Evolutionary conservation across 53 echinoderm and acorn worm genomes (phyloP), one percentile per base, ranked within the genome.

Genomic region (Echinarachnius parma): DNA sequence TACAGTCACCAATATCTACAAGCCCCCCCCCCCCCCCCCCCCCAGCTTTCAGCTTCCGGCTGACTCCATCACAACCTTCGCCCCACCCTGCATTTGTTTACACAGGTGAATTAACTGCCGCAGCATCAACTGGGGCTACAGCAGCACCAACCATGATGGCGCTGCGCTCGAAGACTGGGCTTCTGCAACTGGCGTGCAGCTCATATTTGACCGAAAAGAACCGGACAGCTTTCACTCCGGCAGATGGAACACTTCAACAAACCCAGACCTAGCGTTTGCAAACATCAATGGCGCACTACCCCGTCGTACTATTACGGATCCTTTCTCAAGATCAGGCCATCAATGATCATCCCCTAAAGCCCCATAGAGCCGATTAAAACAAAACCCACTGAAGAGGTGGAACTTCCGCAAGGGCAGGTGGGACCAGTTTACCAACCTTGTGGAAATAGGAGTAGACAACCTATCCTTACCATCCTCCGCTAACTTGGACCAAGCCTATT

Each of bases 361-460:
- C 75, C 75, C 13, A 13, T 75, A 7, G 59, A 58, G 47, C 29
- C 59, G 1, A 46, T 75, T 18, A 4, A 28, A 2, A 26, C 75
- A 46, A 75, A 59, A 25, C 75, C 75, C 4, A n/a, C 47, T 75
- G 2, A 75, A 75, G 29, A 59, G 75, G 46, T 75, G 60, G 59
- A 75, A 75, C 75, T 75, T 75, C 60, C 59, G 59, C 2, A 75
- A 75, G 59, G 75, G 59, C 25, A 44, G 28, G 5, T 75, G 75
- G 75, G 46, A 44, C 45, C 42, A 44, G 28, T 75, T 75, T 46
- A 23, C 44, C 45, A 59, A 15, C 28, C 75, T 58, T 4, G 75
- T 54, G 29, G 75, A 75, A 18, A 31, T 23, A 8, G 70, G 53
- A 2, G 20, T 44, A 4, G 60, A 75, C 3, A 44, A 1, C 45